A percentile compares a stretch with the other conserved stretches of the same genome.
These are phyloP conservation scores for Cryptotis parvus DNA, from an alignment of 2,113 vertebrate genomes.

Conservation along the genomic window DNA sequence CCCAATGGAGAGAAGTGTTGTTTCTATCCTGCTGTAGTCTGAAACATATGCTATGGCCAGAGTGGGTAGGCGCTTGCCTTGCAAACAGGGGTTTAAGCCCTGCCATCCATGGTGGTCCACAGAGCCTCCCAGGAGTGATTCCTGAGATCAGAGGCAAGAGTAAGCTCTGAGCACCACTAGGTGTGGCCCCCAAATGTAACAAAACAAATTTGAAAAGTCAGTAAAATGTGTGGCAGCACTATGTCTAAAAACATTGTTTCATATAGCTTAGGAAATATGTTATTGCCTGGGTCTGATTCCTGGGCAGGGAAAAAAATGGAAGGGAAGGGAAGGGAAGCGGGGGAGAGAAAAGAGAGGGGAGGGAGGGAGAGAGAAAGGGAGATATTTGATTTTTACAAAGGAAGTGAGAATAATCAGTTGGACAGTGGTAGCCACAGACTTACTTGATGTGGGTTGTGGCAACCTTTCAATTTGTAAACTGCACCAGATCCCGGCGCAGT, in stretches of 20 bases:
- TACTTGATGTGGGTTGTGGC: neutral
- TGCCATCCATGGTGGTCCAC: too few species aligned
- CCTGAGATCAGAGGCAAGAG: too few species aligned
- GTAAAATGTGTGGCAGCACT: too few species aligned
- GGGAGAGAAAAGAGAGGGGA: neutral
- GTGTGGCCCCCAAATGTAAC: too few species aligned
- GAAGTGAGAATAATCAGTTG: neutral
- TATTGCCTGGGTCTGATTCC: neutral
- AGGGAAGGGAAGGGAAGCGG: too few species aligned
- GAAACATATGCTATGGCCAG: neutral
- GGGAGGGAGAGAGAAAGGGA: neutral
- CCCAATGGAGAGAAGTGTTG: neutral
- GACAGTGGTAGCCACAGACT: neutral
- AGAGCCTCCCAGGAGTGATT: too few species aligned
- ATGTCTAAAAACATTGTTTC: too few species aligned
- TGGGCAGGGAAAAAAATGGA: neutral
- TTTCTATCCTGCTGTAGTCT: neutral
- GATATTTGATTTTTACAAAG: neutral
- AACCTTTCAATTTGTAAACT: neutral
- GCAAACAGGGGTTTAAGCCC: too few species aligned
- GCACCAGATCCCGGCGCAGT: neutral
- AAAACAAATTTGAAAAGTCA: too few species aligned
- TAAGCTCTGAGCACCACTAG: too few species aligned
- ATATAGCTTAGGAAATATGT: too few species aligned
- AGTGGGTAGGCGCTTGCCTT: too few species aligned